Percentiles rank a stretch among this genome's conserved stretches.
Evolutionary conservation across 1,140 invertebrate species (phyloP).

Genomic region (Macrotrachela quadricornifera): DNA sequence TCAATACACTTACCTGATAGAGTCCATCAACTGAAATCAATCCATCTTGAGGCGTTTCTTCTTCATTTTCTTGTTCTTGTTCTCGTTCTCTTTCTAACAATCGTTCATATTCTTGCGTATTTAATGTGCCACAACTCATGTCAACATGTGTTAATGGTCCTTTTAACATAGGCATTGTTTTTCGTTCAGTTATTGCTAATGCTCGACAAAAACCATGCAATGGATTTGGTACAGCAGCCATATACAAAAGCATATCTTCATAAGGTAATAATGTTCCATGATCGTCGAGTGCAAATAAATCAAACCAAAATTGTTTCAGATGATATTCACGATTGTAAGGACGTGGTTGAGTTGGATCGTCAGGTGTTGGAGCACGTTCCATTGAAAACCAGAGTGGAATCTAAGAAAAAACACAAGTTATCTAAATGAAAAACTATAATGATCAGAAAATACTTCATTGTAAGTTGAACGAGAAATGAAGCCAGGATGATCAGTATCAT

Average conservation of each 20-base stretch:
- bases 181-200: slow-evolving; percentile 19
- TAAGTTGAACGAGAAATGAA: slow-evolving; percentile 14
- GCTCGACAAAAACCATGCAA: slow-evolving; percentile 26
- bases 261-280: too few relatives aligned
- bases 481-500: slow-evolving; percentile 25
- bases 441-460: slow-evolving; percentile 18
- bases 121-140: too few relatives aligned
- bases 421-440: background rate
- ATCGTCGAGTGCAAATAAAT: slow-evolving; percentile 18
- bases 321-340: slow-evolving; percentile 15
- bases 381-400: slow-evolving; percentile 21
- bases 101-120: too few relatives aligned
- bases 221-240: slow-evolving; percentile 17
- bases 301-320: slow-evolving; percentile 21
- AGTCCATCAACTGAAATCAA: slow-evolving; percentile 21
- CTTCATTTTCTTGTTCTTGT: too few relatives aligned
- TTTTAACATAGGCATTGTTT: slow-evolving; percentile 14
- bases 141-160: background rate
- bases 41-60: slow-evolving; percentile 15
- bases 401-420: slow-evolving; percentile 10
- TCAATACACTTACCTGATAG: slow-evolving; percentile 11
- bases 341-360: slow-evolving; percentile 1
- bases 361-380: slow-evolving; percentile 7
- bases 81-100: too few relatives aligned
- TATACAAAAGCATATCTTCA: slow-evolving; percentile 22